A percentile compares a stretch with the other conserved stretches of the same genome.
Conservation (phyloP, 1,140 invertebrate species). For the Oncopodura yosiiana region DNA sequence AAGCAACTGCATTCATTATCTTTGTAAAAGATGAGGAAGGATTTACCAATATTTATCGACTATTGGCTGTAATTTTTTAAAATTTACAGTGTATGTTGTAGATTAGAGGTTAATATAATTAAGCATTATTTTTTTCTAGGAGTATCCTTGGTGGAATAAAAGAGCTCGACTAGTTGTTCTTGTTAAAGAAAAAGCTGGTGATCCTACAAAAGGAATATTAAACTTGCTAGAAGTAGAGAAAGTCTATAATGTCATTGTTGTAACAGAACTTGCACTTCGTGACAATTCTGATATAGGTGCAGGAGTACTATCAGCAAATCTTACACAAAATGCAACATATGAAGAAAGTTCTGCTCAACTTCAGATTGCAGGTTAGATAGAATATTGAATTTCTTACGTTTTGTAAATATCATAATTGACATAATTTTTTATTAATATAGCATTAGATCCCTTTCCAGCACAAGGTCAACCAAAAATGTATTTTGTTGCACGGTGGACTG, state of each 20-base stretch:
- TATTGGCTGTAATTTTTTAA: too few relatives aligned
- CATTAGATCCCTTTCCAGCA: conserved; percentile 30
- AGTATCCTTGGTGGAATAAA: conserved; percentile 32
- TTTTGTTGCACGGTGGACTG: conserved; percentile 24
- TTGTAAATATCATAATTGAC: too few relatives aligned
- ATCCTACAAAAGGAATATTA: conserved; percentile 31
- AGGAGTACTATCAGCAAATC: too few relatives aligned
- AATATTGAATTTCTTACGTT: too few relatives aligned
- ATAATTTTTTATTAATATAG: too few relatives aligned
- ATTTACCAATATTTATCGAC: conserved; percentile 26
- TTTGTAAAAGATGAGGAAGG: conserved; percentile 31
- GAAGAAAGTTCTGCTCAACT: too few relatives aligned
- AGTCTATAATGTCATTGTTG: conserved; percentile 30
- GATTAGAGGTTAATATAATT: too few relatives aligned
- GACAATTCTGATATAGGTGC: background rate
- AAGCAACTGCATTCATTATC: conserved; percentile 28
- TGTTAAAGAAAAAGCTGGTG: conserved; percentile 26
- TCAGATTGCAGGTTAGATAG: too few relatives aligned
- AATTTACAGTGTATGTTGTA: too few relatives aligned
- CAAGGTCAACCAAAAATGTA: conserved; percentile 21
- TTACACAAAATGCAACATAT: background rate
- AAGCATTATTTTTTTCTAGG: too few relatives aligned
- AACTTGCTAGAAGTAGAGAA: conserved; percentile 15
- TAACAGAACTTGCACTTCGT: conserved; percentile 15
- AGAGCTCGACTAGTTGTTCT: conserved; percentile 23